Base-by-base conservation (phyloP, 2,113 vertebrate species). In the Chaetorhynchus papuensis region DNA sequence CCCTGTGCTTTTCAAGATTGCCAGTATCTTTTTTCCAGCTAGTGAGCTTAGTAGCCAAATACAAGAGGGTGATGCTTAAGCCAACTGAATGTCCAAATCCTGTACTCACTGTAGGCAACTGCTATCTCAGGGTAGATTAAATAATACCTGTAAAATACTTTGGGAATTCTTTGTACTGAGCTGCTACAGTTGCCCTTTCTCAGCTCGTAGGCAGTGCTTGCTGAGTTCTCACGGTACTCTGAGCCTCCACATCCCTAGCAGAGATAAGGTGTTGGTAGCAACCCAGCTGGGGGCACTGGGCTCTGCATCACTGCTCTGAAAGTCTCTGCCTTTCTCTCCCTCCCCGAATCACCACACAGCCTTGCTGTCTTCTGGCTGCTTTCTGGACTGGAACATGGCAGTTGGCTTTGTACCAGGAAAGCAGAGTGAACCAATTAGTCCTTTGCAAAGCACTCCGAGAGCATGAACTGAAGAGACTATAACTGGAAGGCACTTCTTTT, bases 131-230 rank as follows among this genome's bases (percentile, higher is more conserved):
- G 28, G 23, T 31, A 56, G 64, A 64, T 78, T 28, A 74, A 89
- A 49, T 42, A 88, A 35, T 9, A 54, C 23, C 15, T 17, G 26
- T 54, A 20, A 90, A 56, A 31, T 26, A 42, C 20, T 64, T 75
- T 2, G 35, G n/a, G 60, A 94, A 49, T 59, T 61, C 65, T 61
- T 72, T 15, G 9, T 33, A 22, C 10, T 35, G 44, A 64, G 57
- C 35, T 68, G 30, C 41, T 76, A 26, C 23, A 35, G 23, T 8
- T 47, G n/a, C 27, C 28, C 27, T 69, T 60, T 76, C 76, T 86
- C 41, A 86, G 49, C 41, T 79, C 1, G 0, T 19, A 6, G 2
- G 20, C 1, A 4, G 23, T 3, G 10, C 24, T 68, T 71, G 52
- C 63, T 44, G 49, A 7, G 1, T 15, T 79, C 15, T 14, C 3